A percentile compares a stretch with the other conserved stretches of the same genome.
Evolutionary conservation across 2,113 vertebrate species (phyloP).

Genomic region (Xiphias gladius): DNA sequence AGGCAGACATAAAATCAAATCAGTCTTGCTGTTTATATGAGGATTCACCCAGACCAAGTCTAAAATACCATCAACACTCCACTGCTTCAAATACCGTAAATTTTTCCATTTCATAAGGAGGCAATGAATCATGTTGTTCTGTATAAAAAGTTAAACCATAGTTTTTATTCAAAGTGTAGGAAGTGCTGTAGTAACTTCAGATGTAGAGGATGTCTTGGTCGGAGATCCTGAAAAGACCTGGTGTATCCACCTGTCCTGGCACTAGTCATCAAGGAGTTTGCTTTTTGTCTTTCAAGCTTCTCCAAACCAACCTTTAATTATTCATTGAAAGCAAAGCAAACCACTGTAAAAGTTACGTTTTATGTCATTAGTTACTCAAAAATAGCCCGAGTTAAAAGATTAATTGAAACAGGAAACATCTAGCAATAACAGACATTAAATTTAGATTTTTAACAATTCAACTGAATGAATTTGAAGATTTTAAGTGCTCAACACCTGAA

Average conservation of each 20-base stretch:
- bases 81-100: constrained; percentile 21
- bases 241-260: background rate
- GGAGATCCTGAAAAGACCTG: background rate
- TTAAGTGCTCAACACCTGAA: too few species aligned
- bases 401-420: too few species aligned
- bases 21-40: constrained; percentile 14
- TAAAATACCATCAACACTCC: constrained; percentile 23
- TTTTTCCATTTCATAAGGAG: constrained; percentile 32
- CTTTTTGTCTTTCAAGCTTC: background rate
- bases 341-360: background rate
- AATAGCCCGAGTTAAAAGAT: too few species aligned
- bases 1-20: constrained; percentile 25
- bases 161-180: constrained; percentile 6
- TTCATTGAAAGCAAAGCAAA: background rate
- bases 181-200: background rate
- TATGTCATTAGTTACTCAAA: background rate
- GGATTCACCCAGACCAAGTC: constrained; percentile 50
- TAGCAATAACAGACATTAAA: too few species aligned
- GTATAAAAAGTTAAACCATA: constrained; percentile 20
- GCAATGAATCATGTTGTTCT: constrained; percentile 38
- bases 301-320: background rate
- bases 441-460: too few species aligned
- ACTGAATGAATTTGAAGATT: too few species aligned
- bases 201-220: background rate
- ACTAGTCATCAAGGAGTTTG: background rate